Conservation (phyloP, 2,888 invertebrate genomes). For the Hermaeophaga mercurialis region DNA sequence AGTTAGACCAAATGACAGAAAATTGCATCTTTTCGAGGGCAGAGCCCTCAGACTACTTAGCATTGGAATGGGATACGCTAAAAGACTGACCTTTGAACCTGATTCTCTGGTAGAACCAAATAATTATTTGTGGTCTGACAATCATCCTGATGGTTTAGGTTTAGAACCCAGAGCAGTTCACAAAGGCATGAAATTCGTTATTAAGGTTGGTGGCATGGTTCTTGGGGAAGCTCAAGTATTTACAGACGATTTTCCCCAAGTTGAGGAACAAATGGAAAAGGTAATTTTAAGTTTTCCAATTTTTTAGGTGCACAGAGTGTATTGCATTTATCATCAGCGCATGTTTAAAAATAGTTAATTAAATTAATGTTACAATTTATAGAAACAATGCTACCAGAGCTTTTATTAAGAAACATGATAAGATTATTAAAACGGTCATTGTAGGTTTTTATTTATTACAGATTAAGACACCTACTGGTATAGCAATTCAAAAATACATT, state of each 20-base stretch:
- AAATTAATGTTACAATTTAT: neutral
- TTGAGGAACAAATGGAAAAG: constrained; percentile 67
- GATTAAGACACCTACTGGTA: constrained; percentile 51
- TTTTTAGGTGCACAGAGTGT: too few relatives aligned
- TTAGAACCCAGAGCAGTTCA: constrained; percentile 70
- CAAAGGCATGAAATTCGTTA: constrained; percentile 69
- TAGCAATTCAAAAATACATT: constrained; percentile 67
- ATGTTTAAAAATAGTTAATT: neutral
- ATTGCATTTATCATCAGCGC: too few relatives aligned
- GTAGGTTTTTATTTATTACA: constrained; percentile 39
- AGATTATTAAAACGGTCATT: too few relatives aligned
- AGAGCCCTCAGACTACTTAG: constrained; percentile 67
- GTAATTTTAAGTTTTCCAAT: too few relatives aligned
- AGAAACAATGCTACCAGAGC: too few relatives aligned
- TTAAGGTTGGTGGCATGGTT: constrained; percentile 64
- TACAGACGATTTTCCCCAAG: constrained; percentile 70
- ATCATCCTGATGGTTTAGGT: constrained; percentile 73
- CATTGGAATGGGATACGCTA: constrained; percentile 78
- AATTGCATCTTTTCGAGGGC: constrained; percentile 69
- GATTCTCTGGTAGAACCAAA: constrained; percentile 65
- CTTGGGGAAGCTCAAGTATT: constrained; percentile 72
- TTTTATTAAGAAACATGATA: too few relatives aligned
- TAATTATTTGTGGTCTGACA: constrained; percentile 81
- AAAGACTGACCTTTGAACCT: constrained; percentile 74
- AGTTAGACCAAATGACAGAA: constrained; percentile 70